Conservation (phyloP, 2,797 vertebrate species). For the Valencia hispanica region DNA sequence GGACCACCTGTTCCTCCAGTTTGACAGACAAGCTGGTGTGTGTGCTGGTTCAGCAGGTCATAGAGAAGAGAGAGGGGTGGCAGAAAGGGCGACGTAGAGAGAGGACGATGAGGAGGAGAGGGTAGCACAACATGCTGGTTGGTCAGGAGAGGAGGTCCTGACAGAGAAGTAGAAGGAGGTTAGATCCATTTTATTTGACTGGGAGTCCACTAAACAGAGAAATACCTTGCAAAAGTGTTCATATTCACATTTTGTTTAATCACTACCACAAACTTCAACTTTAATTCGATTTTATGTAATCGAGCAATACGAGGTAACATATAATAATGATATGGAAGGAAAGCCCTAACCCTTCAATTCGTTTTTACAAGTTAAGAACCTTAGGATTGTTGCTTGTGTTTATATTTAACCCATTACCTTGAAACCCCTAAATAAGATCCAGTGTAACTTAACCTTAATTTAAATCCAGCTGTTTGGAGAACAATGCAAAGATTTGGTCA, state of each 20-base stretch:
- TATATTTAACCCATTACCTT: not conserved
- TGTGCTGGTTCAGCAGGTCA: slow-evolving; percentile 87
- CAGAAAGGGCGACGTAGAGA: slow-evolving; percentile 21
- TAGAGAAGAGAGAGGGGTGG: slow-evolving; percentile 40
- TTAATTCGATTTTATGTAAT: not conserved
- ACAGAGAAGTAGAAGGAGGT: slow-evolving; percentile 8
- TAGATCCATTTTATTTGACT: slow-evolving; percentile 66
- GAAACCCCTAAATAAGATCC: not conserved
- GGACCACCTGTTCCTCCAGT: slow-evolving; percentile 81
- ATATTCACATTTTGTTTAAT: not conserved
- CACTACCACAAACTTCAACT: not conserved
- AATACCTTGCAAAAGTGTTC: not conserved
- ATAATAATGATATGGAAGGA: not conserved
- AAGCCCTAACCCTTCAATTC: too few relatives aligned
- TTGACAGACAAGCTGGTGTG: slow-evolving; percentile 82
- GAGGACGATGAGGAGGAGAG: slow-evolving; percentile 28
- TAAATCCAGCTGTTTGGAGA: not conserved
- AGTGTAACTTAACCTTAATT: not conserved
- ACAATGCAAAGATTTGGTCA: not conserved
- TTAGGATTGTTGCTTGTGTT: not conserved
- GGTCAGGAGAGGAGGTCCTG: slow-evolving; percentile 23
- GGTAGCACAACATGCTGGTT: not conserved
- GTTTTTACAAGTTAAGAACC: not conserved
- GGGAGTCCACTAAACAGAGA: slow-evolving; percentile 50
- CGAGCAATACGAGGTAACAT: not conserved